Conservation (phyloP, 2,797 vertebrate genomes). For the Hydrophis major region DNA sequence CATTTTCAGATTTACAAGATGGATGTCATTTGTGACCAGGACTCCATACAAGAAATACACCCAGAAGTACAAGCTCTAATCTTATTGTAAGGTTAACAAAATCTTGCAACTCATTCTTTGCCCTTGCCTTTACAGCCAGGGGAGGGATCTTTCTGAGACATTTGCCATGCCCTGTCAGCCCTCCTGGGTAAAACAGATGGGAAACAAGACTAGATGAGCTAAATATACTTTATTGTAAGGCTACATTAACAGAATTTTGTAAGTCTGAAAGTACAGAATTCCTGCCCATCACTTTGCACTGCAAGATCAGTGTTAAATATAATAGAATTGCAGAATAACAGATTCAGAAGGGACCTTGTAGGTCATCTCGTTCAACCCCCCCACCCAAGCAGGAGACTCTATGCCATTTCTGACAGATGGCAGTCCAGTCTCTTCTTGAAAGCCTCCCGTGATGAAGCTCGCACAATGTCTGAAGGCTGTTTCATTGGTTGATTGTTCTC, state of each 20-base stretch:
- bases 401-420: no score
- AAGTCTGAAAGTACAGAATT: background rate
- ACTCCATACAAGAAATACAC: background rate
- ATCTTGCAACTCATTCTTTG: background rate
- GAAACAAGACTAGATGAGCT: background rate
- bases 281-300: background rate
- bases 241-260: background rate
- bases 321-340: background rate
- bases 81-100: background rate
- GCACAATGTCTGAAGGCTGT: no score
- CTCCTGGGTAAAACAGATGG: background rate
- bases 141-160: background rate
- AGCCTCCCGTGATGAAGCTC: no score
- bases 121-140: background rate
- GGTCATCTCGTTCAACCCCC: background rate
- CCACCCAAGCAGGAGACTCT: no score
- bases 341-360: background rate
- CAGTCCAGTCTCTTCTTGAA: no score
- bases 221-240: background rate
- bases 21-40: background rate
- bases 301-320: background rate
- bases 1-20: background rate
- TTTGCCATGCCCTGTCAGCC: background rate
- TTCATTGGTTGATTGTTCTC: no score
- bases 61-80: background rate